These are phyloP conservation scores for Tetragnatha montana DNA, from an alignment of 2,888 invertebrate species.

Conservation along the genomic window DNA sequence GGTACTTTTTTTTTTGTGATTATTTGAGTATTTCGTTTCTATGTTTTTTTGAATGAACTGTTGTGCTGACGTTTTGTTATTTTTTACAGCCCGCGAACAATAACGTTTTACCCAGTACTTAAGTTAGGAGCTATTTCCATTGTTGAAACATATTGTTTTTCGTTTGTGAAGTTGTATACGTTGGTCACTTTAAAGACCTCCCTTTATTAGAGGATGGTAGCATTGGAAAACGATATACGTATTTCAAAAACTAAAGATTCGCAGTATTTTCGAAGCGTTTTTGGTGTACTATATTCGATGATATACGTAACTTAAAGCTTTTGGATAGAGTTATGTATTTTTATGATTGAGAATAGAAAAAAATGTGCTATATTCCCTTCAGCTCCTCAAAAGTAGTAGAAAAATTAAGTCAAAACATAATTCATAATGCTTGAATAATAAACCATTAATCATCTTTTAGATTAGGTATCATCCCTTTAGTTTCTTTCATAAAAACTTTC, in stretches of 20 bases:
- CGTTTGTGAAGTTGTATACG: conserved; percentile 16
- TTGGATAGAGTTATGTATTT: conserved; percentile 37
- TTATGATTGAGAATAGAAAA: conserved; percentile 20
- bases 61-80: conserved; percentile 48
- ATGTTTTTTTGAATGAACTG: conserved; percentile 34
- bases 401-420: too few relatives aligned
- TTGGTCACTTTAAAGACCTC: conserved; percentile 3
- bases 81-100: conserved; percentile 64
- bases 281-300: conserved; percentile 56
- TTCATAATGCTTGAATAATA: too few relatives aligned
- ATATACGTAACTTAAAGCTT: conserved; percentile 50
- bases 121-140: conserved; percentile 58
- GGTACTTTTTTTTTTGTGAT: conserved; percentile 49
- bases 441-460: too few relatives aligned
- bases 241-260: conserved; percentile 26
- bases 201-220: not conserved
- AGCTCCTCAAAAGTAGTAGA: not conserved
- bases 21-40: conserved; percentile 35
- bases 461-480: too few relatives aligned
- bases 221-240: conserved; percentile 39
- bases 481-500: too few relatives aligned
- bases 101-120: conserved; percentile 56
- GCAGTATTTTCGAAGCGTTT: conserved; percentile 47
- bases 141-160: conserved; percentile 50
- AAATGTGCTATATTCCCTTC: conserved; percentile 12